These are phyloP conservation scores for Xiphophorus hellerii DNA, from an alignment of 2,113 vertebrate genomes.

Conservation along the genomic window DNA sequence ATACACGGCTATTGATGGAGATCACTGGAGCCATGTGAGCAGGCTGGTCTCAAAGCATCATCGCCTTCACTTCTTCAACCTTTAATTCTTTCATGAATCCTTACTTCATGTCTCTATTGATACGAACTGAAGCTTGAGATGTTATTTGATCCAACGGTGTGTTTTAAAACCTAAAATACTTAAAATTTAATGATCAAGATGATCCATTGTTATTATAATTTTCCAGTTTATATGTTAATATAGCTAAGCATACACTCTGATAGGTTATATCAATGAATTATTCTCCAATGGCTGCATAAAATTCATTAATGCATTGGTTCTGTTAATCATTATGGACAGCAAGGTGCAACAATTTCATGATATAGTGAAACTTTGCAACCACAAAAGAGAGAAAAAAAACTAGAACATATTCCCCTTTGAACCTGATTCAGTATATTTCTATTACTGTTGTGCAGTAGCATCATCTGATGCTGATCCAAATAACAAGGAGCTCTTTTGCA, in stretches of 20 bases:
- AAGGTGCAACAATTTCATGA: neutral
- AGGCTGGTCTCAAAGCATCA: conserved; percentile 9
- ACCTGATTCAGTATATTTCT: neutral
- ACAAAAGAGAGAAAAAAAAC: neutral
- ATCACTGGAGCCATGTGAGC: conserved; percentile 29
- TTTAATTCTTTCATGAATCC: neutral
- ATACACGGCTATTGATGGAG: conserved; percentile 24
- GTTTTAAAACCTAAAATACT: neutral
- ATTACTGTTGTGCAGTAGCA: neutral
- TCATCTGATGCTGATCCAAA: conserved; percentile 1
- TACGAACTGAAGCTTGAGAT: neutral
- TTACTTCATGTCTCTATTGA: neutral
- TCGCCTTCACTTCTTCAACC: conserved; percentile 14
- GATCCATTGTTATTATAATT: neutral
- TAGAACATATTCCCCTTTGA: neutral
- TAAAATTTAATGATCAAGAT: neutral
- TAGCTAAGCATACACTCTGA: no score
- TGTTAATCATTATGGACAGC: neutral
- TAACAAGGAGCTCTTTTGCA: conserved; percentile 2
- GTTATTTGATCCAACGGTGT: neutral
- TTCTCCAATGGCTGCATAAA: no score
- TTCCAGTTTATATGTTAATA: no score
- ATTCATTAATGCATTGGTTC: no score
- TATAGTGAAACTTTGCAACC: neutral
- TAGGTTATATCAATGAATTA: no score